Percentiles rank a stretch among this genome's conserved stretches.
Evolutionary conservation across 2,797 vertebrate species (phyloP).

Genomic region (Erethizon dorsatum): DNA sequence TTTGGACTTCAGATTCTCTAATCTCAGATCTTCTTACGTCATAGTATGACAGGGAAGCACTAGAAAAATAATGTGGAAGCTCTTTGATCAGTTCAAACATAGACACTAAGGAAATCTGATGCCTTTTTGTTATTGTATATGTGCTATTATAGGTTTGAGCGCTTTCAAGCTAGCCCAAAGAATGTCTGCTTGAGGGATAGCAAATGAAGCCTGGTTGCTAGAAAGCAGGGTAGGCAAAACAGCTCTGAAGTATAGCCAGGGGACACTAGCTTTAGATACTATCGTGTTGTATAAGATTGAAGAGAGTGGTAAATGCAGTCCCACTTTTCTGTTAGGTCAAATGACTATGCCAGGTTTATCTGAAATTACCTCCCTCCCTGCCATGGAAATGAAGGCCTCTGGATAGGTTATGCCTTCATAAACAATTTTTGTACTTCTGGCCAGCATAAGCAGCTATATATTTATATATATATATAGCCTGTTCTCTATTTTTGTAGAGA

Average conservation of each 20-base stretch:
- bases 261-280: not conserved
- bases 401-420: constrained; percentile 79
- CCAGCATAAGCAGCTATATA: constrained; percentile 76
- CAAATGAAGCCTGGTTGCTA: not conserved
- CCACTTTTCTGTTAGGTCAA: constrained; percentile 57
- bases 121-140: constrained; percentile 64
- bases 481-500: constrained; percentile 83
- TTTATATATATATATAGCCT: not conserved
- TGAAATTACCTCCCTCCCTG: constrained; percentile 51
- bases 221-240: constrained; percentile 13
- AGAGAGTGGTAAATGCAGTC: not conserved
- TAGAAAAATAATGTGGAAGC: constrained; percentile 55
- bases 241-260: not conserved
- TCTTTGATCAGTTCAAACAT: constrained; percentile 73
- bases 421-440: constrained; percentile 83
- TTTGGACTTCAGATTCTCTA: constrained; percentile 72
- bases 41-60: constrained; percentile 60
- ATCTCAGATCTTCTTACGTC: constrained; percentile 71
- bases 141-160: constrained; percentile 42
- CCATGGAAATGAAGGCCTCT: constrained; percentile 79
- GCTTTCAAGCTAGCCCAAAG: constrained; percentile 45
- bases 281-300: not conserved
- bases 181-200: constrained; percentile 41
- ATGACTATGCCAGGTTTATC: constrained; percentile 35
- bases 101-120: constrained; percentile 65